These are phyloP conservation scores for Aphyosemion australe DNA, from an alignment of 2,113 vertebrate genomes.

Conservation along the genomic window DNA sequence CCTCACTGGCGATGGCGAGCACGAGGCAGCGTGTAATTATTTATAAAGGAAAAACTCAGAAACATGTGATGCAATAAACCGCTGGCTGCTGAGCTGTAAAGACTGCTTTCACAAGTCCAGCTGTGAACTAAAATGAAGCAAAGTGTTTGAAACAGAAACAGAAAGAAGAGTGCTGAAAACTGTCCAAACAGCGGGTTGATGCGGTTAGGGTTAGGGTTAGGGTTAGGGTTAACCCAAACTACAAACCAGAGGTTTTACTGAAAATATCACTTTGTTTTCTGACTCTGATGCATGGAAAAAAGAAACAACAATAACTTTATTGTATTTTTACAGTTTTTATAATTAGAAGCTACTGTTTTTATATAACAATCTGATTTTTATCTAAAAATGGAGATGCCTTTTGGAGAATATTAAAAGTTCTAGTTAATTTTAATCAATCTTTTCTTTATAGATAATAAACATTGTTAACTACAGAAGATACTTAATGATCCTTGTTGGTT, in stretches of 20 bases:
- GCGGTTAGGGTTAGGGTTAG: background rate
- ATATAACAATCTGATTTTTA: no score
- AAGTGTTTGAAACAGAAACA: background rate
- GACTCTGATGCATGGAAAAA: background rate
- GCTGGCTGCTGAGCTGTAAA: background rate
- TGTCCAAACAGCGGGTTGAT: background rate
- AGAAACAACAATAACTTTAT: background rate
- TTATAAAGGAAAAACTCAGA: background rate
- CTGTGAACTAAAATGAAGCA: background rate
- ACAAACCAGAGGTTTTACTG: background rate
- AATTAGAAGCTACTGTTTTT: background rate
- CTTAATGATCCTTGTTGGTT: no score
- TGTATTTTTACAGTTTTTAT: background rate
- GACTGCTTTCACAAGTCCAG: background rate
- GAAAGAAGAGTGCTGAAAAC: background rate
- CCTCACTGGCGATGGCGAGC: background rate
- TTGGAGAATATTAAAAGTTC: no score
- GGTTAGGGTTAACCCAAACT: background rate
- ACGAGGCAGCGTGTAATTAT: slow-evolving; percentile 1
- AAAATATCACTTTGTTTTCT: background rate
- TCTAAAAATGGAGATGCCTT: no score
- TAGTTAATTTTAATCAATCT: no score
- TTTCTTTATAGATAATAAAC: no score
- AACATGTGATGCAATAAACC: background rate
- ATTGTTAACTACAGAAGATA: no score